A percentile compares a stretch with the other conserved stretches of the same genome.
Conservation (phyloP, 1,140 invertebrate species). For the Calephelis nemesis region DNA sequence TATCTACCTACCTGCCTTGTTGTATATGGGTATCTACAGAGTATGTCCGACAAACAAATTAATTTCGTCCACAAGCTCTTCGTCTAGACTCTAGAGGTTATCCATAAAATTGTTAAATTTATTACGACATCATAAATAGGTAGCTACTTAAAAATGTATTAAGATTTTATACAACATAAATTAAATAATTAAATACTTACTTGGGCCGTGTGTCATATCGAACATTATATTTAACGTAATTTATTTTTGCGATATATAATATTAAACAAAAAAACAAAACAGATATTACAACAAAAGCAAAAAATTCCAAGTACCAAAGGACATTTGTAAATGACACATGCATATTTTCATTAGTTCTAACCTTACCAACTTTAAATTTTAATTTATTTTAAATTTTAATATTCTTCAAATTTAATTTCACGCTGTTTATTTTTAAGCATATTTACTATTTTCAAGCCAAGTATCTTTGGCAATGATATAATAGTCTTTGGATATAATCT, state of each 20-base stretch:
- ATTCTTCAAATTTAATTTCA: too few species aligned
- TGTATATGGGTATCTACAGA: too few species aligned
- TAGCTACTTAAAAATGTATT: not conserved
- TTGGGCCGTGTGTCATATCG: conserved; percentile 51
- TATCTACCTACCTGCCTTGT: too few species aligned
- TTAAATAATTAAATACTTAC: conserved; percentile 44
- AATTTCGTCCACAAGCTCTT: too few species aligned
- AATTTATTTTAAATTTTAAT: too few species aligned
- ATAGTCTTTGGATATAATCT: too few species aligned
- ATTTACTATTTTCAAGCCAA: too few species aligned
- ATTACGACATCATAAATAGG: not conserved
- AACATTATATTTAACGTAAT: conserved; percentile 53
- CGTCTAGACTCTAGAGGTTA: not conserved
- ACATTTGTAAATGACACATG: conserved; percentile 55
- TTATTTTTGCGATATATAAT: conserved; percentile 56
- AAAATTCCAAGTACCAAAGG: conserved; percentile 66
- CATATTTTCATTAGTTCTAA: conserved; percentile 32
- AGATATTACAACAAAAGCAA: conserved; percentile 49
- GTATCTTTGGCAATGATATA: too few species aligned
- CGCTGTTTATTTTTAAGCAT: too few species aligned
- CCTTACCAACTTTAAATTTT: not conserved
- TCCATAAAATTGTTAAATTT: not conserved
- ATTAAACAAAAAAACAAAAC: conserved; percentile 58
- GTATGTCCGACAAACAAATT: too few species aligned
- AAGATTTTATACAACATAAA: not conserved